Percentiles rank a stretch among this genome's conserved stretches.
These are phyloP conservation scores for Neoniphon sammara DNA, from an alignment of 2,797 vertebrate genomes.

Conservation along the genomic window DNA sequence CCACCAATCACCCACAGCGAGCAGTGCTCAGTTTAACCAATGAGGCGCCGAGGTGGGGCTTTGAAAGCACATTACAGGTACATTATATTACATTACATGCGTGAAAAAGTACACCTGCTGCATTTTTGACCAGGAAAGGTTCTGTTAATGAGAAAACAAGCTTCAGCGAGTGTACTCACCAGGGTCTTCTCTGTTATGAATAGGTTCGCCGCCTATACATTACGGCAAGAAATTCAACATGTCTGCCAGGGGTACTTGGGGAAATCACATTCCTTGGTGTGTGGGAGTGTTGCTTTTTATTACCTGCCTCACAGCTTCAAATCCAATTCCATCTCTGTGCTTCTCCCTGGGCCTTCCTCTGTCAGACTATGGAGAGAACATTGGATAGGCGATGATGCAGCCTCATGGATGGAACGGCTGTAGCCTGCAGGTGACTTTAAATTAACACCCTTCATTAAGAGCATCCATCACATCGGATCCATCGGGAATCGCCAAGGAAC, in stretches of 20 bases:
- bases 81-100: slow-evolving; percentile 28
- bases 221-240: slow-evolving; percentile 80
- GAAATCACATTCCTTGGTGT: slow-evolving; percentile 86
- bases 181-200: slow-evolving; percentile 75
- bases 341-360: slow-evolving; percentile 79
- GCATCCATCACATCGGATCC: slow-evolving; percentile 74
- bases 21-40: neutral
- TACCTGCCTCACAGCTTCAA: slow-evolving; percentile 86
- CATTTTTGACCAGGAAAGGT: slow-evolving; percentile 58
- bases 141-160: slow-evolving; percentile 78
- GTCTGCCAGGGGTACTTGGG: slow-evolving; percentile 83
- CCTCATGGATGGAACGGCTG: slow-evolving; percentile 62
- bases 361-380: slow-evolving; percentile 73
- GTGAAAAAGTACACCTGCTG: slow-evolving; percentile 42
- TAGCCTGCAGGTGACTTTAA: slow-evolving; percentile 81
- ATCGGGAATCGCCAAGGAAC: slow-evolving; percentile 56
- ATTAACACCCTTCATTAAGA: slow-evolving; percentile 81
- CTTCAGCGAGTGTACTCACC: slow-evolving; percentile 61
- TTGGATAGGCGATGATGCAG: slow-evolving; percentile 69
- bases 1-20: neutral
- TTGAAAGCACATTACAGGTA: slow-evolving; percentile 28
- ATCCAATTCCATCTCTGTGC: slow-evolving; percentile 84
- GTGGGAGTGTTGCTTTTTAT: slow-evolving; percentile 86
- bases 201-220: slow-evolving; percentile 78
- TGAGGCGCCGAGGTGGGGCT: slow-evolving; percentile 18